These are phyloP conservation scores for Tetranychus urticae DNA, from an alignment of 1,140 invertebrate genomes.

Conservation along the genomic window DNA sequence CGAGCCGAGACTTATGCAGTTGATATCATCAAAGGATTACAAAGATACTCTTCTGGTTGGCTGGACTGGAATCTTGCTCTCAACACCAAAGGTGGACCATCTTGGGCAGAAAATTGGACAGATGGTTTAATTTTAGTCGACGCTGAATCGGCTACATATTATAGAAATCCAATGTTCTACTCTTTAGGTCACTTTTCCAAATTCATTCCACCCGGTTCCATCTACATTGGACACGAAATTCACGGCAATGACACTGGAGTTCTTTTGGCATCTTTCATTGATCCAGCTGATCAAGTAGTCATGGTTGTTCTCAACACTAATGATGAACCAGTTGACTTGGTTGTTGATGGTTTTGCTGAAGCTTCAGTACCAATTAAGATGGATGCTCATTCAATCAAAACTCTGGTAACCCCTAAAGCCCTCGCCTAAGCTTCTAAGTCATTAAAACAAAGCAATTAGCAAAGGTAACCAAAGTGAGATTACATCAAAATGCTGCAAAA, in stretches of 20 bases:
- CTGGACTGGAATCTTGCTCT: constrained; percentile 29
- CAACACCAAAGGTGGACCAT: constrained; percentile 25
- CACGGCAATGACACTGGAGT: not conserved
- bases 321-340: not conserved
- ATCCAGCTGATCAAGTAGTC: not conserved
- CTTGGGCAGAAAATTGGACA: constrained; percentile 25
- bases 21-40: constrained; percentile 14
- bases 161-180: constrained; percentile 31
- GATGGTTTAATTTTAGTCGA: constrained; percentile 26
- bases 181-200: constrained; percentile 25
- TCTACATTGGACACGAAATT: not conserved
- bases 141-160: constrained; percentile 20
- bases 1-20: constrained; percentile 4
- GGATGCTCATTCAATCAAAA: not conserved
- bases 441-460: too few relatives aligned
- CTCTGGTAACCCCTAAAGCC: not conserved
- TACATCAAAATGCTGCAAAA: too few relatives aligned
- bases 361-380: not conserved
- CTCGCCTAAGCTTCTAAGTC: too few relatives aligned
- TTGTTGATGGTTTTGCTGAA: not conserved
- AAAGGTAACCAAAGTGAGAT: too few relatives aligned
- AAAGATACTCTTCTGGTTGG: constrained; percentile 23
- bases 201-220: not conserved
- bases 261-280: not conserved
- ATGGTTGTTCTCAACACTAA: not conserved